Conservation (phyloP, 2,888 invertebrate genomes). For the Magallana nippona region DNA sequence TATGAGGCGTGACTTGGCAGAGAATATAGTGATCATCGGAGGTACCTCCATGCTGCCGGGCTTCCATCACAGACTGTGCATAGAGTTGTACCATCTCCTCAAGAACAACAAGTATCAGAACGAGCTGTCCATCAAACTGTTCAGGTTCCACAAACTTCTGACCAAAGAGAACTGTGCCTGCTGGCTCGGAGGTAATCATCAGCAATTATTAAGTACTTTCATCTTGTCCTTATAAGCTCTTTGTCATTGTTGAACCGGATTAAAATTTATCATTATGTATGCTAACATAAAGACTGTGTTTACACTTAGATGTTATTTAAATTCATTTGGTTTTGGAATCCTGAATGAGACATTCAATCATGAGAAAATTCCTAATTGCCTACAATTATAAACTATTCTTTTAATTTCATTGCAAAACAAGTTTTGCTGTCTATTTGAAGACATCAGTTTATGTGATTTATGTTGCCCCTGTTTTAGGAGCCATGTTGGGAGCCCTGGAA, state of each 20-base stretch:
- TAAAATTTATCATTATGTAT: no score
- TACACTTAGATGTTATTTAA: no score
- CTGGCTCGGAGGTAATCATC: conserved; percentile 89
- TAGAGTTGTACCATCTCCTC: conserved; percentile 87
- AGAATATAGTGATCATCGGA: conserved; percentile 92
- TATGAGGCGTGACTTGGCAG: conserved; percentile 87
- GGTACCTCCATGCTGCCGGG: conserved; percentile 92
- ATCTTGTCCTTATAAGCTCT: no score
- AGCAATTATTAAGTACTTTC: no score
- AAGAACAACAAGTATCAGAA: conserved; percentile 81
- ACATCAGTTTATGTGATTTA: background rate
- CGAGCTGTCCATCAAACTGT: conserved; percentile 84
- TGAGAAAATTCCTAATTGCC: no score
- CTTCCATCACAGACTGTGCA: conserved; percentile 88
- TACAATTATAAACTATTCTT: no score
- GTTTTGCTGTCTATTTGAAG: background rate
- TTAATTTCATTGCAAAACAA: no score
- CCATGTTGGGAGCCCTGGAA: conserved; percentile 89
- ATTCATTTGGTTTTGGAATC: no score
- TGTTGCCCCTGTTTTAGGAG: conserved; percentile 81
- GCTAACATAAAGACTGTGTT: no score
- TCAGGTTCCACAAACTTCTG: conserved; percentile 91
- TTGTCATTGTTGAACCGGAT: no score
- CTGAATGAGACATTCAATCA: no score
- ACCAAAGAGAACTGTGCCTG: conserved; percentile 90